Percentiles rank a stretch among this genome's conserved stretches.
Evolutionary conservation across 1,140 invertebrate genomes (phyloP).

Genomic region (Saccostrea echinata): DNA sequence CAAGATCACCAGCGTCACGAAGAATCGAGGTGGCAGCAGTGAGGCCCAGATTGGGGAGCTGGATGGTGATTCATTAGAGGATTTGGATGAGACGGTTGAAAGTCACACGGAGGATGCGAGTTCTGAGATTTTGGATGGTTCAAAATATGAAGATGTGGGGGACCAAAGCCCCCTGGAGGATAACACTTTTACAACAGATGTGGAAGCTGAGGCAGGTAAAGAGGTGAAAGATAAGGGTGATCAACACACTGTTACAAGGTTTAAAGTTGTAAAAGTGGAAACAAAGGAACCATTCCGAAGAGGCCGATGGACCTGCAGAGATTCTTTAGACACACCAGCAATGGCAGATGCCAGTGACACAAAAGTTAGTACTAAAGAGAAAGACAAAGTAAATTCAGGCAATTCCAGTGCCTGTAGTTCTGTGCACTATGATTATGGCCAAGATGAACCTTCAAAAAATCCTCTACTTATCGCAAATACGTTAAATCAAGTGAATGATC

Average conservation of each 20-base stretch:
- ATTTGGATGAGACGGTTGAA: constrained; percentile 87
- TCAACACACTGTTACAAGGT: constrained; percentile 78
- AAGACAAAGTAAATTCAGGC: constrained; percentile 66
- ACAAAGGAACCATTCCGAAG: constrained; percentile 94
- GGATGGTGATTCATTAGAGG: constrained; percentile 94
- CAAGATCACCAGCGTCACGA: constrained; percentile 93
- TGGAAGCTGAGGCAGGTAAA: background rate
- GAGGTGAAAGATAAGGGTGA: constrained; percentile 54
- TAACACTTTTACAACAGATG: constrained; percentile 49
- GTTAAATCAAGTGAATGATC: background rate
- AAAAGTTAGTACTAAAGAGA: constrained; percentile 56
- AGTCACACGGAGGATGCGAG: constrained; percentile 91
- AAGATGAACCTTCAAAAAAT: constrained; percentile 75
- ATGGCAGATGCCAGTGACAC: constrained; percentile 62
- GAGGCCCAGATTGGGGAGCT: constrained; percentile 90
- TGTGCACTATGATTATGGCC: constrained; percentile 72
- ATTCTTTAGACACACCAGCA: constrained; percentile 92
- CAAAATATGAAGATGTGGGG: constrained; percentile 72
- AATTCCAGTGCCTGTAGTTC: constrained; percentile 74
- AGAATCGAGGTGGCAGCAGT: constrained; percentile 81
- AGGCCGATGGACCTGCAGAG: constrained; percentile 96
- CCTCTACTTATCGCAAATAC: constrained; percentile 52
- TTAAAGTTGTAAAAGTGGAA: constrained; percentile 98
- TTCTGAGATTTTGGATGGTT: constrained; percentile 81
- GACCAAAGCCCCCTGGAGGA: constrained; percentile 69